Conservation (phyloP, 2,888 invertebrate genomes). For the Apamea epomidion region DNA sequence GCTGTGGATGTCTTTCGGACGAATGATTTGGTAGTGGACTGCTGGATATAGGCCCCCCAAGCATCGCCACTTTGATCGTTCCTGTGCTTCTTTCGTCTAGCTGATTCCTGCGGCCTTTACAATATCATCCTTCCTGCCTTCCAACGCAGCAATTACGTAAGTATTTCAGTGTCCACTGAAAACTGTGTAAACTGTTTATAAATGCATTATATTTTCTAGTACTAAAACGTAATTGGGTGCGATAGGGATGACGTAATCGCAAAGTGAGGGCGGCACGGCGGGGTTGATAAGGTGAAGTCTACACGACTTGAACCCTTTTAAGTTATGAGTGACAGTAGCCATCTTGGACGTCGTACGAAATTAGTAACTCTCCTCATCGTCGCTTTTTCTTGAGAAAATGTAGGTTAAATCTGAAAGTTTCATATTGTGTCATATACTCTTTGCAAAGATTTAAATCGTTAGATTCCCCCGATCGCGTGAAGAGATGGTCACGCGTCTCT, state of each 20-base stretch:
- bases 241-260: constrained; percentile 30
- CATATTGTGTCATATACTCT: background rate
- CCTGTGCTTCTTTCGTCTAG: background rate
- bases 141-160: background rate
- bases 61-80: background rate
- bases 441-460: background rate
- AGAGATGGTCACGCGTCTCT: background rate
- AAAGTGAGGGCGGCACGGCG: constrained; percentile 17
- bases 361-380: constrained; percentile 7
- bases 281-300: constrained; percentile 19
- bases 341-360: constrained; percentile 31
- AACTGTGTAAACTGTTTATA: constrained; percentile 5
- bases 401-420: background rate
- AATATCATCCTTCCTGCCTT: no score
- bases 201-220: constrained; percentile 14
- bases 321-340: constrained; percentile 29
- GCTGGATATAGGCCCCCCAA: background rate
- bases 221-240: constrained; percentile 21
- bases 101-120: no score
- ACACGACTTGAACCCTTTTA: constrained; percentile 41
- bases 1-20: no score
- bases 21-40: no score
- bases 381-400: constrained; percentile 10
- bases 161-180: constrained; percentile 1
- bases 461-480: background rate